Evolutionary conservation across 2,888 invertebrate genomes (phyloP).

Genomic region (Molorchus minor): DNA sequence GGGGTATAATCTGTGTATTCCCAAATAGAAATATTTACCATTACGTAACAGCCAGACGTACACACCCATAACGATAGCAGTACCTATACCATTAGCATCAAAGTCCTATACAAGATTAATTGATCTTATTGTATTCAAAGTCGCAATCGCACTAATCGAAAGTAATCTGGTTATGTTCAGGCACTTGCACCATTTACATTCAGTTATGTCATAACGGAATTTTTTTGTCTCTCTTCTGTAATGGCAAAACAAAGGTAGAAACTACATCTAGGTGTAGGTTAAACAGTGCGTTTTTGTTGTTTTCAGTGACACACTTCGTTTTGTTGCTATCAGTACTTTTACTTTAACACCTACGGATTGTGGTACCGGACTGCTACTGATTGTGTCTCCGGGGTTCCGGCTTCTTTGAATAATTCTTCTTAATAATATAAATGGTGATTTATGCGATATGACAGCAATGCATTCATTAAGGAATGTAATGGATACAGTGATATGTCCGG

Average conservation of each 20-base stretch:
- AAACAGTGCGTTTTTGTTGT: constrained; percentile 11
- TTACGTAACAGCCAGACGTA: not conserved
- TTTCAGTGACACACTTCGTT: constrained; percentile 2
- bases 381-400: no score
- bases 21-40: not conserved
- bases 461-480: no score
- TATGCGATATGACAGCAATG: no score
- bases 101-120: not conserved
- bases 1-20: no score
- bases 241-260: constrained; percentile 7
- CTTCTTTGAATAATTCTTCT: no score
- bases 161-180: constrained; percentile 7
- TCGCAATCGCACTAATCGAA: constrained; percentile 4
- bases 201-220: constrained; percentile 18
- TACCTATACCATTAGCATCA: not conserved
- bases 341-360: constrained; percentile 9
- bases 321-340: constrained; percentile 6
- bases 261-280: constrained; percentile 13
- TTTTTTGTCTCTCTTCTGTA: not conserved
- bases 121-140: constrained; percentile 18
- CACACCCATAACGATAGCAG: not conserved
- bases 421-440: no score
- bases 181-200: constrained; percentile 17
- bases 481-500: no score
- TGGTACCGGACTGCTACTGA: not conserved